Evolutionary conservation across 2,888 invertebrate genomes (phyloP).

Genomic region (Drosophila diplacantha): DNA sequence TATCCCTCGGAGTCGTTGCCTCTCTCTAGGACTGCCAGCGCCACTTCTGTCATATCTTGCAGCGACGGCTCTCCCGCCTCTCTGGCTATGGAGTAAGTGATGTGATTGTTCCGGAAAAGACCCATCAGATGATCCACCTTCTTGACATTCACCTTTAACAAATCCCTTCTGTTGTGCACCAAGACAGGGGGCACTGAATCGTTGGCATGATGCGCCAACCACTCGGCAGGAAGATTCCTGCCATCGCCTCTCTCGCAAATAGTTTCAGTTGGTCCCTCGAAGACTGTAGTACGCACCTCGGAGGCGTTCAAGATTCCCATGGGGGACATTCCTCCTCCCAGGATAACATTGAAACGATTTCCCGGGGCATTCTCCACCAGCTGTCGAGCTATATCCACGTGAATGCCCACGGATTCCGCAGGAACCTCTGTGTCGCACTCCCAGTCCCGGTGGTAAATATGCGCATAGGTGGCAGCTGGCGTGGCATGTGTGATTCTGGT

Average conservation of each 20-base stretch:
- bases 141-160: slow-evolving; percentile 76
- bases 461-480: slow-evolving; percentile 81
- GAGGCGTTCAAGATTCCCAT: slow-evolving; percentile 75
- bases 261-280: slow-evolving; percentile 70
- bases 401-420: slow-evolving; percentile 75
- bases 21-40: slow-evolving; percentile 78
- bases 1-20: slow-evolving; percentile 77
- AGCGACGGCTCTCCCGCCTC: slow-evolving; percentile 79
- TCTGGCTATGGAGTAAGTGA: slow-evolving; percentile 80
- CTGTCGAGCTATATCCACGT: slow-evolving; percentile 81
- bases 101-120: slow-evolving; percentile 80
- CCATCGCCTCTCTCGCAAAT: slow-evolving; percentile 79
- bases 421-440: slow-evolving; percentile 80
- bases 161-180: slow-evolving; percentile 76
- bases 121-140: slow-evolving; percentile 79
- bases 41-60: slow-evolving; percentile 81
- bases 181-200: slow-evolving; percentile 69
- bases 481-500: slow-evolving; percentile 84
- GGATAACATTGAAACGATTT: slow-evolving; percentile 81
- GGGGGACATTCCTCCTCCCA: slow-evolving; percentile 81
- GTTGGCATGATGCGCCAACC: slow-evolving; percentile 75
- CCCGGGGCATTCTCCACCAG: slow-evolving; percentile 82
- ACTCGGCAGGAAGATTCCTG: slow-evolving; percentile 80
- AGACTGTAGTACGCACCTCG: slow-evolving; percentile 56
- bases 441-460: slow-evolving; percentile 80